Conservation (phyloP, 2,113 vertebrate genomes). For the Podarcis raffonei region DNA sequence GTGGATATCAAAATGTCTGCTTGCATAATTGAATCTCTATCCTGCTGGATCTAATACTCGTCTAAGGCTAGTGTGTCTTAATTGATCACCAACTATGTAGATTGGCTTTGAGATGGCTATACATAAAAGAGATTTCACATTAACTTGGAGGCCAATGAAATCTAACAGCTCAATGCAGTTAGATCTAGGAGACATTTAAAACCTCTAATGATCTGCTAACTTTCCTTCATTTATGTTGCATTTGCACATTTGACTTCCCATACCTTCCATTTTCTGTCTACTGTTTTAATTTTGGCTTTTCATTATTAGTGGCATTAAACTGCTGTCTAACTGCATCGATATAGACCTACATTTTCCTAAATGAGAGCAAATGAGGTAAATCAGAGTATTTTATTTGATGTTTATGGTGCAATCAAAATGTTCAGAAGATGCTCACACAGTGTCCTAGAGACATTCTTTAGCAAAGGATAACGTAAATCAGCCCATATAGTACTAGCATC, state of each 20-base stretch:
- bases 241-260: slow-evolving; percentile 61
- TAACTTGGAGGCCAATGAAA: slow-evolving; percentile 66
- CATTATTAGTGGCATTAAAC: slow-evolving; percentile 58
- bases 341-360: slow-evolving; percentile 50
- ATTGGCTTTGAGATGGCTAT: background rate
- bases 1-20: background rate
- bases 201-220: slow-evolving; percentile 68
- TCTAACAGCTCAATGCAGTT: slow-evolving; percentile 48
- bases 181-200: slow-evolving; percentile 66
- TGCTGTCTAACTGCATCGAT: slow-evolving; percentile 45
- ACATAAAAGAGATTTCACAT: slow-evolving; percentile 49
- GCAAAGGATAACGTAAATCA: slow-evolving; percentile 42
- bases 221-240: slow-evolving; percentile 64
- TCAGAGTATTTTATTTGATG: slow-evolving; percentile 49
- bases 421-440: slow-evolving; percentile 18
- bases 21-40: background rate
- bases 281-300: slow-evolving; percentile 62
- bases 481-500: slow-evolving; percentile 7
- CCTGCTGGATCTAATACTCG: no score
- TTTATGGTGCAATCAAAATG: slow-evolving; percentile 49
- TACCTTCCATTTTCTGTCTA: slow-evolving; percentile 61
- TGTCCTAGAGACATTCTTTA: slow-evolving; percentile 19
- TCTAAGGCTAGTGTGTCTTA: background rate
- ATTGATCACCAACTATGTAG: background rate
- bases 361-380: slow-evolving; percentile 57